A percentile compares a stretch with the other conserved stretches of the same genome.
Evolutionary conservation across 2,888 invertebrate genomes (phyloP).

Genomic region (Euspilapteryx auroguttella): DNA sequence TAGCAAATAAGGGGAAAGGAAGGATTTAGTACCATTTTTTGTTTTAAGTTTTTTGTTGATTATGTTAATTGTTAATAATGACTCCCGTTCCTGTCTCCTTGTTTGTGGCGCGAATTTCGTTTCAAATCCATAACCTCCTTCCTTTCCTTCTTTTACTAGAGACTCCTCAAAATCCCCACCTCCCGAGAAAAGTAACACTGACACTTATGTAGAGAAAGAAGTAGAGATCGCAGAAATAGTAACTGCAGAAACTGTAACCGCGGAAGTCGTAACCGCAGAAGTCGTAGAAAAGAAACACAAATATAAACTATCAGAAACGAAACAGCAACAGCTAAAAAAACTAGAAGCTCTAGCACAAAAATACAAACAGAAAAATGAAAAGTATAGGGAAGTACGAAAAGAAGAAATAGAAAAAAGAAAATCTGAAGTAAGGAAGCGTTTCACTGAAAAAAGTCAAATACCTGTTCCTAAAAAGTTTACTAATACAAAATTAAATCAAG

Average conservation of each 20-base stretch:
- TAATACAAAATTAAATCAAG: conserved; percentile 11
- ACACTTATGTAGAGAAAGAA: conserved; percentile 26
- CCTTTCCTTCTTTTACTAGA: conserved; percentile 49
- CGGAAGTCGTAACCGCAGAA: no score
- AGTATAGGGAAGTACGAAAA: conserved; percentile 10
- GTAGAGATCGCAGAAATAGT: no score
- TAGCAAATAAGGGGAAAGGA: conserved; percentile 59
- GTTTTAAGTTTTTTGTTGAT: conserved; percentile 10
- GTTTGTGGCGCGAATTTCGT: conserved; percentile 24
- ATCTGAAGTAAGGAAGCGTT: not conserved
- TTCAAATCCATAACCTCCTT: conserved; percentile 22
- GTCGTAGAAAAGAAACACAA: no score
- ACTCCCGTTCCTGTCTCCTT: conserved; percentile 55
- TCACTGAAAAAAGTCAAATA: conserved; percentile 26
- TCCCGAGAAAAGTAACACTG: conserved; percentile 26
- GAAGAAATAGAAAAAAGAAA: not conserved
- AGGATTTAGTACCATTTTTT: conserved; percentile 16
- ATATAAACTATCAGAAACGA: conserved; percentile 26
- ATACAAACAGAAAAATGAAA: conserved; percentile 25
- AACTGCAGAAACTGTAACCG: no score
- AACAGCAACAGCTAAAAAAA: conserved; percentile 36
- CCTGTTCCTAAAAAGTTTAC: conserved; percentile 21
- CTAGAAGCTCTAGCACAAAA: conserved; percentile 37
- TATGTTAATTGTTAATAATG: conserved; percentile 8
- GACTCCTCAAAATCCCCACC: conserved; percentile 18